Percentiles rank a stretch among this genome's conserved stretches.
Conservation (phyloP, 2,888 invertebrate genomes). For the Mythimna lalbum region DNA sequence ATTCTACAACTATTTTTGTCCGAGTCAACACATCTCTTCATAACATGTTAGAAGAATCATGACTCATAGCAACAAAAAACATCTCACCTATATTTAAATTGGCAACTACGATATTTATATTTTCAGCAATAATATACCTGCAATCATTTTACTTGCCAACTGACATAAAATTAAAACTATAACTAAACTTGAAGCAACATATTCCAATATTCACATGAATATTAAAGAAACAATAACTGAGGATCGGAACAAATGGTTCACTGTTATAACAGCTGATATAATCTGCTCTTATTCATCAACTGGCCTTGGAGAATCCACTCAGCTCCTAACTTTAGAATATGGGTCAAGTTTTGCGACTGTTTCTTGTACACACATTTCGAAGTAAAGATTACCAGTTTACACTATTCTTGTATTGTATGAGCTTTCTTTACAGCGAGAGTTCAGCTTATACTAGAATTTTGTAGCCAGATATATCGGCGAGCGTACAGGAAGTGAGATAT, state of each 20-base stretch:
- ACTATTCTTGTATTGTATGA: neutral
- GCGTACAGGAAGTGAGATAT: constrained; percentile 29
- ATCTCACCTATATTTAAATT: constrained; percentile 22
- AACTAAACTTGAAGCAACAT: neutral
- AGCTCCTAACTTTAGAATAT: constrained; percentile 59
- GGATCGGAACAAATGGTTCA: constrained; percentile 25
- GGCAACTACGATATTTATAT: constrained; percentile 13
- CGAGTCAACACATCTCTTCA: constrained; percentile 6
- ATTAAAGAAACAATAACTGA: constrained; percentile 18
- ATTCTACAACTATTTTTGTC: neutral
- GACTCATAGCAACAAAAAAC: constrained; percentile 6
- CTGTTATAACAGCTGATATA: constrained; percentile 54
- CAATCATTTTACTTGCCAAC: neutral
- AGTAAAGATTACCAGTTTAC: neutral
- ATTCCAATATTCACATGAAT: constrained; percentile 33
- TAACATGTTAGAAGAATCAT: neutral
- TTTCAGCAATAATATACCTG: neutral
- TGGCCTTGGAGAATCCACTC: constrained; percentile 56
- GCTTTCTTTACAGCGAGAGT: neutral
- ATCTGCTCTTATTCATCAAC: constrained; percentile 39
- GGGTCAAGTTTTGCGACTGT: constrained; percentile 57
- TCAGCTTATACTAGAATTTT: neutral
- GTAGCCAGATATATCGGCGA: too few relatives aligned
- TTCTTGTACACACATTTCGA: neutral
- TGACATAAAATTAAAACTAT: neutral